A percentile compares a stretch with the other conserved stretches of the same genome.
These are phyloP conservation scores for Drosophila bocki DNA, from an alignment of 1,140 invertebrate species.

Conservation along the genomic window DNA sequence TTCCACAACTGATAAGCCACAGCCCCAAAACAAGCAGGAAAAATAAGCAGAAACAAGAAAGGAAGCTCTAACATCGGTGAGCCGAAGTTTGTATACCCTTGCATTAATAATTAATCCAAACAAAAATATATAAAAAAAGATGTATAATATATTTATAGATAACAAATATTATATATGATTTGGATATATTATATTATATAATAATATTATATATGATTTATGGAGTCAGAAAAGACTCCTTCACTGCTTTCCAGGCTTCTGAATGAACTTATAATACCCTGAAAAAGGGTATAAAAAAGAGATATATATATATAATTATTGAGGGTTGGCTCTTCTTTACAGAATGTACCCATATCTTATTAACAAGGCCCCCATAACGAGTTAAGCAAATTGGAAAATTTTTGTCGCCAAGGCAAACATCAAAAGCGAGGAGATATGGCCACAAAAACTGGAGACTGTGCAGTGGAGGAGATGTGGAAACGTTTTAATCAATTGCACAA, in stretches of 20 bases:
- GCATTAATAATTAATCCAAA: too few species aligned
- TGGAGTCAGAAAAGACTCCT: too few species aligned
- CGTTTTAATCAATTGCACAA: conserved; percentile 72
- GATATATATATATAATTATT: conserved; percentile 18
- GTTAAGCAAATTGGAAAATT: conserved; percentile 77
- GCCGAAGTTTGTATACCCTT: too few species aligned
- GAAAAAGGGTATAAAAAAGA: too few species aligned
- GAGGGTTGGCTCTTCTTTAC: conserved; percentile 22
- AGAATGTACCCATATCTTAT: conserved; percentile 56
- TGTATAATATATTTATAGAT: too few species aligned
- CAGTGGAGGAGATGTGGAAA: conserved; percentile 3
- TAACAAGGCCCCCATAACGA: conserved; percentile 67
- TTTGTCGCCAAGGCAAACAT: conserved; percentile 48
- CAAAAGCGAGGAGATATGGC: conserved; percentile 2
- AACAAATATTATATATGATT: too few species aligned
- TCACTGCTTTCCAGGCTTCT: too few species aligned
- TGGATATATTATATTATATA: too few species aligned
- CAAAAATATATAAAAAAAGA: too few species aligned
- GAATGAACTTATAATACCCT: too few species aligned
- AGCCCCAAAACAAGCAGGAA: background rate
- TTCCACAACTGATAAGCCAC: background rate
- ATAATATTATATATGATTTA: too few species aligned
- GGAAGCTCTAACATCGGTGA: too few species aligned
- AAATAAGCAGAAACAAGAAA: background rate
- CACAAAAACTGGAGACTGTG: conserved; percentile 1